phyloP scores from a whole-genome alignment of 2,797 vertebrate genomes.

The Notolepis coatsorum region DNA sequence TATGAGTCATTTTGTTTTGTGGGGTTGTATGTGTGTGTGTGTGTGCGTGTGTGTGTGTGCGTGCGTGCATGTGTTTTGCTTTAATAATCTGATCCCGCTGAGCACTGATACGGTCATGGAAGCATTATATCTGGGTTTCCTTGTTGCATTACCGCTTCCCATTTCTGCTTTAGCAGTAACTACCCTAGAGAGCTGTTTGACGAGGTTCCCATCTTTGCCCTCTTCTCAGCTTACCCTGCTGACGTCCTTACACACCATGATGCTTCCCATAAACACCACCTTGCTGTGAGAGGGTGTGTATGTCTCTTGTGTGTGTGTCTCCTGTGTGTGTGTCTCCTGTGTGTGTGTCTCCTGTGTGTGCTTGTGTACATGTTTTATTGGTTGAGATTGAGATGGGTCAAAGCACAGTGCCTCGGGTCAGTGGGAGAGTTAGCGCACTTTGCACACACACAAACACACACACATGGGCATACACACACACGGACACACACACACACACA shows the following conservation, averaged over 20 bases:
- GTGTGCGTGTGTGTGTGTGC: too few species aligned
- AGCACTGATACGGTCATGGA: constrained; percentile 3
- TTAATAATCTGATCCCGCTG: constrained; percentile 33
- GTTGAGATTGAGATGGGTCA: constrained; percentile 52
- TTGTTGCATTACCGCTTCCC: constrained; percentile 16
- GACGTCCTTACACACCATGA: constrained; percentile 40
- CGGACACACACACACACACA: constrained; percentile 5
- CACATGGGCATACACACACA: constrained; percentile 2
- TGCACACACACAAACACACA: constrained; percentile 3
- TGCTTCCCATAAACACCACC: constrained; percentile 51
- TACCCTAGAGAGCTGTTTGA: too few species aligned
- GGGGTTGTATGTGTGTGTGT: constrained; percentile 45
- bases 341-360: too few species aligned
- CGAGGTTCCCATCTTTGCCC: neutral
- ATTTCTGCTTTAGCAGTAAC: too few species aligned
- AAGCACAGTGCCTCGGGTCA: constrained; percentile 21
- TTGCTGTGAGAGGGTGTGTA: constrained; percentile 42
- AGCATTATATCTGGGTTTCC: neutral
- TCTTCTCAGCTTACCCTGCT: constrained; percentile 12
- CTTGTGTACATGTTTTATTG: constrained; percentile 43
- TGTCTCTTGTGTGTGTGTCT: constrained; percentile 35
- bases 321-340: constrained; percentile 14
- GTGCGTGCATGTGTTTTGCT: too few species aligned
- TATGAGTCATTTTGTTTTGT: constrained; percentile 57
- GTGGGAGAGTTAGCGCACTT: constrained; percentile 1